phyloP scores from a whole-genome alignment of 2,797 vertebrate genomes.

The Poeciliopsis infans region DNA sequence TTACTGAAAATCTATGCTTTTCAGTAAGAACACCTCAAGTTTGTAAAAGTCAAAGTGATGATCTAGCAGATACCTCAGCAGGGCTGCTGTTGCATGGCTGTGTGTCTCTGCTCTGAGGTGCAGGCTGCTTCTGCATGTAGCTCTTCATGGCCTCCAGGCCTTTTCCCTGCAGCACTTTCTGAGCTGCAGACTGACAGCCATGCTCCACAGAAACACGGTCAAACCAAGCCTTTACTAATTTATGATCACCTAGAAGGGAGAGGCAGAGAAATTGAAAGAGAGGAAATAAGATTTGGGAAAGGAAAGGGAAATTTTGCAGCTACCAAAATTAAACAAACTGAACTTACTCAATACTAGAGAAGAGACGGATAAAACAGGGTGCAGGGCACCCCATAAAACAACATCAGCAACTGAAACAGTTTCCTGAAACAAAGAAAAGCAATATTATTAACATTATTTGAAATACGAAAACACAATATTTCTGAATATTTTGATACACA shows the following conservation, averaged over 20 bases:
- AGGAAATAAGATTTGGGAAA: not conserved
- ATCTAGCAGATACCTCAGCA: constrained; percentile 80
- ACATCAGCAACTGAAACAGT: constrained; percentile 84
- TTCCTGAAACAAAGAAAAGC: constrained; percentile 77
- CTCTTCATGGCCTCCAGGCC: constrained; percentile 81
- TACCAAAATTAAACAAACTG: not conserved
- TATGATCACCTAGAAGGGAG: constrained; percentile 76
- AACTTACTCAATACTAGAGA: constrained; percentile 71
- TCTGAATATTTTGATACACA: not conserved
- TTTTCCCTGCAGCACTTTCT: constrained; percentile 80
- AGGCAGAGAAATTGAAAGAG: not conserved
- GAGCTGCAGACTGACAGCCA: constrained; percentile 80
- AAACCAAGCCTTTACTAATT: constrained; percentile 84
- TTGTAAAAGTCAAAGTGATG: constrained; percentile 39
- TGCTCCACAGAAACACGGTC: constrained; percentile 77
- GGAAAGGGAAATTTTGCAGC: not conserved
- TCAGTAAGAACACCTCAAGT: constrained; percentile 34
- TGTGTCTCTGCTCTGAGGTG: constrained; percentile 66
- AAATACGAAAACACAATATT: not conserved
- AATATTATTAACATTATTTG: constrained; percentile 5
- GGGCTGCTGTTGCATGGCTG: constrained; percentile 76
- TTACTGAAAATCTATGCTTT: constrained; percentile 23
- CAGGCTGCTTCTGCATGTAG: constrained; percentile 87
- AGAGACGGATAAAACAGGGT: constrained; percentile 82
- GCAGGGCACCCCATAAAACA: constrained; percentile 88